Conservation (phyloP, 2,888 invertebrate genomes). For the Melitaea athalia region DNA sequence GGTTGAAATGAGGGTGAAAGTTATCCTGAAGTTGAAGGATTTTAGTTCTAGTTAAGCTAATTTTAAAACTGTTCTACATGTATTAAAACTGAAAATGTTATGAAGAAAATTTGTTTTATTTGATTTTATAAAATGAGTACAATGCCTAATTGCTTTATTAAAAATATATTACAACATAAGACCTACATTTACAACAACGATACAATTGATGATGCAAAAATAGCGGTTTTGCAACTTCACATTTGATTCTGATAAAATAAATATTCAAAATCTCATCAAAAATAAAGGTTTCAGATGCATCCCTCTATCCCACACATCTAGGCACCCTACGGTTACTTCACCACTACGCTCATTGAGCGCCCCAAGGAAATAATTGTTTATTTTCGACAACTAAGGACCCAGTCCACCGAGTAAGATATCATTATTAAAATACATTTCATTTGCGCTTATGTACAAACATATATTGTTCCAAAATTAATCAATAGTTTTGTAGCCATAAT, state of each 20-base stretch:
- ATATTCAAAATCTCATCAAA: background rate
- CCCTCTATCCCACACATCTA: slow-evolving; percentile 42
- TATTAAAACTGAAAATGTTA: too few species aligned
- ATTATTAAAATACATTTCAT: slow-evolving; percentile 14
- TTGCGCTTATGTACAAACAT: background rate
- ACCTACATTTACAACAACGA: too few species aligned
- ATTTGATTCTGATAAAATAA: background rate
- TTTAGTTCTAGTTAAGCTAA: too few species aligned
- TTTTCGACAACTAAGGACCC: slow-evolving; percentile 68
- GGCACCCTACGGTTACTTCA: slow-evolving; percentile 62
- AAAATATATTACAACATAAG: too few species aligned
- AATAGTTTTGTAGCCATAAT: too few species aligned
- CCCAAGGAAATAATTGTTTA: slow-evolving; percentile 79
- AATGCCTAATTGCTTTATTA: too few species aligned
- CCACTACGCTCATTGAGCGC: slow-evolving; percentile 56
- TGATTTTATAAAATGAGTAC: too few species aligned
- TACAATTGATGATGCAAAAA: background rate
- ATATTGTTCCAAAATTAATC: background rate
- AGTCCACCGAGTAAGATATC: slow-evolving; percentile 25
- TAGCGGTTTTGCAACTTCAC: background rate
- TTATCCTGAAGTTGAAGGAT: too few species aligned
- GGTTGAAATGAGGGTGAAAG: too few species aligned
- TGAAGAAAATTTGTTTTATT: too few species aligned
- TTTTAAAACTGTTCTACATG: too few species aligned
- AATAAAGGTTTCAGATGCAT: slow-evolving; percentile 43